Conservation (phyloP, 2,888 invertebrate genomes). For the Sipha maydis region DNA sequence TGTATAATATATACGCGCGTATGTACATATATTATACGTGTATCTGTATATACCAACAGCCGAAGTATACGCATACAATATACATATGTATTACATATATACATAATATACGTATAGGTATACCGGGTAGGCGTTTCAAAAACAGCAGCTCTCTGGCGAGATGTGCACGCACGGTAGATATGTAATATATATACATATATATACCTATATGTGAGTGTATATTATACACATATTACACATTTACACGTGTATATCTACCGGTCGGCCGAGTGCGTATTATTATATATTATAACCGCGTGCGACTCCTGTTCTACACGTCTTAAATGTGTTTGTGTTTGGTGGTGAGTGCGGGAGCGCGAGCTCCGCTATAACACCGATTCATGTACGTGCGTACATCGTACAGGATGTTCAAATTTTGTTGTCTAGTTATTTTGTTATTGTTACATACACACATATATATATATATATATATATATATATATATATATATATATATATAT, state of each 20-base stretch:
- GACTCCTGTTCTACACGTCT: constrained; percentile 59
- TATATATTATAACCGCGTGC: constrained; percentile 36
- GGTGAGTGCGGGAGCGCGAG: neutral
- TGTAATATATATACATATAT: neutral
- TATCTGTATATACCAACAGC: neutral
- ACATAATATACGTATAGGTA: neutral
- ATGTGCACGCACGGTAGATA: neutral
- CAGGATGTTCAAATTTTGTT: neutral
- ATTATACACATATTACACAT: constrained; percentile 34
- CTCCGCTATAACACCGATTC: neutral
- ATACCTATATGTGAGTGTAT: neutral
- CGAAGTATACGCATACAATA: too few species aligned
- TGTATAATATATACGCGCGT: neutral
- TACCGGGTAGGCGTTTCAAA: constrained; percentile 24
- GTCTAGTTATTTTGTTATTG: neutral
- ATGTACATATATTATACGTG: neutral
- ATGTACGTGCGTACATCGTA: neutral
- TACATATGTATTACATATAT: neutral
- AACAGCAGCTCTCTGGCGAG: constrained; percentile 44
- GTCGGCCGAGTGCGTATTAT: constrained; percentile 18
- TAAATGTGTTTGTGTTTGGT: constrained; percentile 5
- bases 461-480: too few species aligned
- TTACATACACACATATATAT: too few species aligned
- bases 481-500: too few species aligned
- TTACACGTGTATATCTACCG: constrained; percentile 7